phyloP scores from a whole-genome alignment of 2,888 invertebrate genomes.

The Eupithecia tripunctaria region DNA sequence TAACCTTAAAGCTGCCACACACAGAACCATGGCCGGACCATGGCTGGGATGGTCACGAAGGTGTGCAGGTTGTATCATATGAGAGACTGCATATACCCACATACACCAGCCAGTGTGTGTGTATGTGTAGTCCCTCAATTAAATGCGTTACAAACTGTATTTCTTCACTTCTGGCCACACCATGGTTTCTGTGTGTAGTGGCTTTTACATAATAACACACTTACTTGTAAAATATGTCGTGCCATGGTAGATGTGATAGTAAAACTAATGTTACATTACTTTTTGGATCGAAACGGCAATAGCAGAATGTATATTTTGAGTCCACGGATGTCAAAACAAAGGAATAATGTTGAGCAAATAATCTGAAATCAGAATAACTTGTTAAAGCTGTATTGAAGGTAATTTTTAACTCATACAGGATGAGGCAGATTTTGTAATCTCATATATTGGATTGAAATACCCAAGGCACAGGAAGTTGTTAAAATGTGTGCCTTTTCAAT shows the following conservation, averaged over 20 bases:
- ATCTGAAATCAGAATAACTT: conserved; percentile 81
- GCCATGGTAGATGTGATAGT: conserved; percentile 97
- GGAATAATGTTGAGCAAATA: conserved; percentile 96
- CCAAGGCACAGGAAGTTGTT: not conserved
- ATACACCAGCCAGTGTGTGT: too few relatives aligned
- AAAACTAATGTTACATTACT: conserved; percentile 93
- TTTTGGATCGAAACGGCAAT: conserved; percentile 97
- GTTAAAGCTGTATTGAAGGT: not conserved
- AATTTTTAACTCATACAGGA: not conserved
- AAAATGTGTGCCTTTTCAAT: not conserved
- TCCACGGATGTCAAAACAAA: conserved; percentile 98
- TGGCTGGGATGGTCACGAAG: too few relatives aligned
- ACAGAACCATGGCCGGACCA: too few relatives aligned
- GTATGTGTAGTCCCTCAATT: too few relatives aligned
- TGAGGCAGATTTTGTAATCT: not conserved
- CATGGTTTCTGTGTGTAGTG: too few relatives aligned
- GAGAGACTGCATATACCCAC: too few relatives aligned
- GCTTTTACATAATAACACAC: conserved; percentile 63
- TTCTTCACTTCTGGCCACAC: too few relatives aligned
- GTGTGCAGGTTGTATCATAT: too few relatives aligned
- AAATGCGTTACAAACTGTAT: too few relatives aligned
- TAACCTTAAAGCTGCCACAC: too few relatives aligned
- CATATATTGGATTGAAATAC: not conserved
- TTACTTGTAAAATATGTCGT: conserved; percentile 97
- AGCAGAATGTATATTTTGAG: conserved; percentile 98